Evolutionary conservation across 2,113 vertebrate genomes (phyloP).

Genomic region (Psittacula cyanocephala): DNA sequence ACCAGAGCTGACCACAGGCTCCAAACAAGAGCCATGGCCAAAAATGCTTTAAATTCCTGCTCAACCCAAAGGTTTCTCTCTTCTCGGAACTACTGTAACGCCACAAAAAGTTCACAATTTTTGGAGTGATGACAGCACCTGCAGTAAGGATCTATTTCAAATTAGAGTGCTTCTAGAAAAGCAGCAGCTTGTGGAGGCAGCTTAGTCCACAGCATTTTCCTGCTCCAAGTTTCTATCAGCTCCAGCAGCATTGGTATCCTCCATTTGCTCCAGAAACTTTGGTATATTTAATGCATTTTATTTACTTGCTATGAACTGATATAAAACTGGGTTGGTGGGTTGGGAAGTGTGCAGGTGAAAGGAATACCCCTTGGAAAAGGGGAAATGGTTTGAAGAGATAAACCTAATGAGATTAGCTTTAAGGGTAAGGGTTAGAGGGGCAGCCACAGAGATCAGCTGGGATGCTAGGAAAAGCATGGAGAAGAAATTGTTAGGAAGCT

Average conservation of each 20-base stretch:
- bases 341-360: not conserved
- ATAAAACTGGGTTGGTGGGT: not conserved
- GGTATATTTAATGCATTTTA: not conserved
- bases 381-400: not conserved
- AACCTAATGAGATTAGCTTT: not conserved
- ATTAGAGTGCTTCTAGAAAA: not conserved
- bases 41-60: not conserved
- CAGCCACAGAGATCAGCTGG: not conserved
- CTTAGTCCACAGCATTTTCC: not conserved
- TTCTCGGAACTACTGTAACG: not conserved
- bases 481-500: not conserved
- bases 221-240: not conserved
- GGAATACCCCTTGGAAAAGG: not conserved
- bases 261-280: not conserved
- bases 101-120: not conserved
- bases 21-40: not conserved
- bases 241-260: not conserved
- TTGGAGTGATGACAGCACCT: not conserved
- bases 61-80: not conserved
- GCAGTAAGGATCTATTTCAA: not conserved
- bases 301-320: not conserved
- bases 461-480: not conserved
- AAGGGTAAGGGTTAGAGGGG: not conserved
- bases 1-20: rapidly evolving
- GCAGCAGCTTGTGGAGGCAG: not conserved